These are phyloP conservation scores for Pipistrellus pygmaeus DNA, from an alignment of 2,797 vertebrate species.

Conservation along the genomic window DNA sequence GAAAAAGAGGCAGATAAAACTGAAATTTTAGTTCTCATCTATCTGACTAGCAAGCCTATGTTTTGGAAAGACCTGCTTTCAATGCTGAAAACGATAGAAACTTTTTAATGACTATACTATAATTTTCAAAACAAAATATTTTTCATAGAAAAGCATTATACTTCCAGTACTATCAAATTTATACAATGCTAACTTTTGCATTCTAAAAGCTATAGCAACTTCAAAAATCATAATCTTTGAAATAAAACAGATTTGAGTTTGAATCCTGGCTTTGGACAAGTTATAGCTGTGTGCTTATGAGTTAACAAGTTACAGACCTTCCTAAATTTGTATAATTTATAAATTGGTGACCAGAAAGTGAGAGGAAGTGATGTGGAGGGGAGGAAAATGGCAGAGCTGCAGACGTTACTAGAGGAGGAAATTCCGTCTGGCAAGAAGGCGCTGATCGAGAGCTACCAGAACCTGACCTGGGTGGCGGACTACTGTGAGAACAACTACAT, in stretches of 20 bases:
- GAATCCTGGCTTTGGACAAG: neutral
- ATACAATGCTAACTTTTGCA: neutral
- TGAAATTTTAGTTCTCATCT: slow-evolving; percentile 40
- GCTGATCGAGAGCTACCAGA: slow-evolving; percentile 97
- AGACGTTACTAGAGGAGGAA: slow-evolving; percentile 99
- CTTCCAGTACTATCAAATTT: neutral
- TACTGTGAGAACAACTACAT: slow-evolving; percentile 99
- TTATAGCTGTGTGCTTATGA: neutral
- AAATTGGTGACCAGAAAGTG: slow-evolving; percentile 81
- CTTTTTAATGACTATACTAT: slow-evolving; percentile 18
- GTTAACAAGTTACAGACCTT: neutral
- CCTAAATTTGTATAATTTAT: neutral
- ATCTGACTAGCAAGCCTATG: neutral
- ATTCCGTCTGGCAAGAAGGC: slow-evolving; percentile 97
- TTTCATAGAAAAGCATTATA: slow-evolving; percentile 6
- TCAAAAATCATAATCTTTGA: slow-evolving; percentile 25
- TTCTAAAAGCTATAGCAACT: neutral
- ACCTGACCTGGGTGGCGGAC: slow-evolving; percentile 97
- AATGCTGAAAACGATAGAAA: slow-evolving; percentile 40
- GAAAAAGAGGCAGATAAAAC: slow-evolving; percentile 23
- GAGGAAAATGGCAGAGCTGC: slow-evolving; percentile 99
- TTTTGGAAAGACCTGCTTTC: neutral
- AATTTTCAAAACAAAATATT: slow-evolving; percentile 16
- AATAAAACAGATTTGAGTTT: neutral
- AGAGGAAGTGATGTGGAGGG: slow-evolving; percentile 93